These are phyloP conservation scores for Catharus minimus DNA, from an alignment of 2,113 vertebrate genomes.

Conservation along the genomic window DNA sequence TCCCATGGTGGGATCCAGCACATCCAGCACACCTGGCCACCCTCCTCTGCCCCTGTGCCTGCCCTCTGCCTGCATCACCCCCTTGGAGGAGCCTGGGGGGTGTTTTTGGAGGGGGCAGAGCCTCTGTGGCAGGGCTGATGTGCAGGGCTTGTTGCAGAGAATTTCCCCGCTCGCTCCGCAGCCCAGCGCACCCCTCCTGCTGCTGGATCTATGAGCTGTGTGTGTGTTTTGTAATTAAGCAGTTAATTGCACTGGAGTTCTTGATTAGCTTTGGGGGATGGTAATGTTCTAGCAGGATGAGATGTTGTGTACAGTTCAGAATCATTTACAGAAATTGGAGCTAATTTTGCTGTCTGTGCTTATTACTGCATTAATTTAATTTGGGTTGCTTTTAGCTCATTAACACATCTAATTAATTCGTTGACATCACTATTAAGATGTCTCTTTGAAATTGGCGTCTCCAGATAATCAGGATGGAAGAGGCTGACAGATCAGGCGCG, in stretches of 20 bases:
- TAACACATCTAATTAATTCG: conserved; percentile 99
- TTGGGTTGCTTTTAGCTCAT: conserved; percentile 99
- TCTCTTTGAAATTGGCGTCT: conserved; percentile 99
- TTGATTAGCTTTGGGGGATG: conserved; percentile 99
- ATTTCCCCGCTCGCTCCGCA: not conserved
- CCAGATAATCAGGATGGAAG: conserved; percentile 99
- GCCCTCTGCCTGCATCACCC: accelerated
- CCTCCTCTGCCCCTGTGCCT: not conserved
- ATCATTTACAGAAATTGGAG: conserved; percentile 99
- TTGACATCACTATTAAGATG: conserved; percentile 99
- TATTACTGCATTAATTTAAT: conserved; percentile 99
- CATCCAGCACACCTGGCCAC: accelerated
- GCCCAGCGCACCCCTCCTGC: conserved; percentile 26
- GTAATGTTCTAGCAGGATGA: conserved; percentile 94
- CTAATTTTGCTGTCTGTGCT: conserved; percentile 99
- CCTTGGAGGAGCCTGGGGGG: not conserved
- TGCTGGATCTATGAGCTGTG: conserved; percentile 68
- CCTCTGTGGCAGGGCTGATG: not conserved
- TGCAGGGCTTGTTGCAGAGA: not conserved
- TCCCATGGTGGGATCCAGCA: accelerated
- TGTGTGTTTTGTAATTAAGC: conserved; percentile 96
- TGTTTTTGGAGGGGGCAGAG: not conserved
- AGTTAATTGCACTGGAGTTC: conserved; percentile 98
- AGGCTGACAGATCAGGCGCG: conserved; percentile 91
- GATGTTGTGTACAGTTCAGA: conserved; percentile 99